Conservation (phyloP, 2,113 vertebrate species). For the Entelurus aequoreus region DNA sequence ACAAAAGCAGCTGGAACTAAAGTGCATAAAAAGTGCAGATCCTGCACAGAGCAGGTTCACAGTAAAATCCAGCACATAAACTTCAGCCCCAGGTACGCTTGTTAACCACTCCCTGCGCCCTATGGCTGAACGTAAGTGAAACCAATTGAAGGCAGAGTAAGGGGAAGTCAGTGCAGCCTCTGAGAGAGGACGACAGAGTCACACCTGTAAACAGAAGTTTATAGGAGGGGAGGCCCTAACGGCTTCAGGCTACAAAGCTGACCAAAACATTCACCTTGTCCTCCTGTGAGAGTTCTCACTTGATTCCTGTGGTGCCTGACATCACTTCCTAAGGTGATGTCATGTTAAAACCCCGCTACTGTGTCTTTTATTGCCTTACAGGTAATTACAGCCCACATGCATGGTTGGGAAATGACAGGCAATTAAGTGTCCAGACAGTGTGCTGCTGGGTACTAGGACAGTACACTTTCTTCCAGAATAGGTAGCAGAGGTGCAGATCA, state of each 20-base stretch:
- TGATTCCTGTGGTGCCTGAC: slow-evolving; percentile 2
- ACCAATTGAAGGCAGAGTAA: slow-evolving; percentile 33
- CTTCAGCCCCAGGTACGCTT: slow-evolving; percentile 12
- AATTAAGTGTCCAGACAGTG: slow-evolving; percentile 58
- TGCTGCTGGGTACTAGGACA: slow-evolving; percentile 24
- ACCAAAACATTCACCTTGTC: slow-evolving; percentile 2
- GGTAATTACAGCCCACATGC: slow-evolving; percentile 61
- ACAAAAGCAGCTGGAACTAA: slow-evolving; percentile 1
- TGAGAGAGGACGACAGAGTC: slow-evolving; percentile 31
- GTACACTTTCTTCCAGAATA: slow-evolving; percentile 32
- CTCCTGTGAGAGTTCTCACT: slow-evolving; percentile 9
- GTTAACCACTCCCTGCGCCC: slow-evolving; percentile 46
- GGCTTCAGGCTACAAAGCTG: slow-evolving; percentile 8
- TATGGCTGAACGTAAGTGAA: slow-evolving; percentile 37
- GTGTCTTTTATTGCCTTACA: slow-evolving; percentile 46
- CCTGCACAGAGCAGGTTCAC: slow-evolving; percentile 19
- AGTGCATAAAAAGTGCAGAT: not conserved
- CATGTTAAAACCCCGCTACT: slow-evolving; percentile 18
- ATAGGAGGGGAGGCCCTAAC: slow-evolving; percentile 8
- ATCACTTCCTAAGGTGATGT: slow-evolving; percentile 30
- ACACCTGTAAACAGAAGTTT: slow-evolving; percentile 30
- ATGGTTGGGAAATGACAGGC: slow-evolving; percentile 58
- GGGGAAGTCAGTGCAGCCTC: slow-evolving; percentile 19
- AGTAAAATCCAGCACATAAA: slow-evolving; percentile 21
- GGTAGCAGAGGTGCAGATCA: slow-evolving; percentile 36